These are phyloP conservation scores for Hoplostethus atlanticus DNA, from an alignment of 2,797 vertebrate species.

Conservation along the genomic window DNA sequence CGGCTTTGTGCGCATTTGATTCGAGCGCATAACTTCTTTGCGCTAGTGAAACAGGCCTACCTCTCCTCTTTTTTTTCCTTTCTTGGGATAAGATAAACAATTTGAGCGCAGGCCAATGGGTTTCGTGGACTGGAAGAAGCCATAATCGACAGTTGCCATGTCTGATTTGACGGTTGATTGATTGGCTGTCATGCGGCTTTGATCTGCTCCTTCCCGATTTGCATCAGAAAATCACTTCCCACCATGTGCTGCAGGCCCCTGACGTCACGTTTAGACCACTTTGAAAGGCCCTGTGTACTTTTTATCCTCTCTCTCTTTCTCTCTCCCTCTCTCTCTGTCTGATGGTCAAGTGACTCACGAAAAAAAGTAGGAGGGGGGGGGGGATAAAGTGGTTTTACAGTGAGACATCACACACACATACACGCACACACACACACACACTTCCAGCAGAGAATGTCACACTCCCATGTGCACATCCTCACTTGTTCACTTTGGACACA, in stretches of 20 bases:
- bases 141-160: slow-evolving; percentile 94
- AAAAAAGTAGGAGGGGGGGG: slow-evolving; percentile 63
- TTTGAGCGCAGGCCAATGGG: slow-evolving; percentile 79
- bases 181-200: slow-evolving; percentile 92
- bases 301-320: slow-evolving; percentile 33
- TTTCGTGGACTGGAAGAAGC: slow-evolving; percentile 90
- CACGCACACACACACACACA: slow-evolving; percentile 37
- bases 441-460: slow-evolving; percentile 78
- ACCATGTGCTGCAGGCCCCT: slow-evolving; percentile 81
- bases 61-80: slow-evolving; percentile 51
- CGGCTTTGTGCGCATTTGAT: slow-evolving; percentile 75
- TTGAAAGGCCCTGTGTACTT: slow-evolving; percentile 80
- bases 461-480: slow-evolving; percentile 76
- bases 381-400: slow-evolving; percentile 73
- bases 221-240: slow-evolving; percentile 97
- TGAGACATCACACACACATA: slow-evolving; percentile 62
- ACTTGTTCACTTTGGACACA: slow-evolving; percentile 72
- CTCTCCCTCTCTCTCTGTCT: slow-evolving; percentile 5
- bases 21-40: slow-evolving; percentile 76
- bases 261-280: slow-evolving; percentile 83
- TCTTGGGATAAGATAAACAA: slow-evolving; percentile 78
- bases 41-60: slow-evolving; percentile 56
- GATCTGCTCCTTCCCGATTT: slow-evolving; percentile 91
- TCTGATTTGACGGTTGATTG: slow-evolving; percentile 98
- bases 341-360: slow-evolving; percentile 79